Conservation (phyloP, 2,113 vertebrate genomes). For the Psilopsiagon aurifrons region DNA sequence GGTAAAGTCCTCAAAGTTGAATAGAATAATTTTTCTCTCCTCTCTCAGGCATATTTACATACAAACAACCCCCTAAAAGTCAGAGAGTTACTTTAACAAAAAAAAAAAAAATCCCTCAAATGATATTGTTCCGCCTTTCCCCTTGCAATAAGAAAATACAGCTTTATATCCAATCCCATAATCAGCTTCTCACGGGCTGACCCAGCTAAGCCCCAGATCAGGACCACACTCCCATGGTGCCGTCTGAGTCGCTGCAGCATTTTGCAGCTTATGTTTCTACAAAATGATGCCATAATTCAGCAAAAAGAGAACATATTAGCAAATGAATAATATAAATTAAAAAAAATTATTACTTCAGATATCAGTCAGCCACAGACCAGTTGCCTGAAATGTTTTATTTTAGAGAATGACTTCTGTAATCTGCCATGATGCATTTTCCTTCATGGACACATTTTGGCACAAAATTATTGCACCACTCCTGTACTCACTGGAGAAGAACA, state of each 20-base stretch:
- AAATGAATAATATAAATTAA: background rate
- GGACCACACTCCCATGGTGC: background rate
- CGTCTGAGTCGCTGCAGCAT: background rate
- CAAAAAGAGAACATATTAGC: accelerated
- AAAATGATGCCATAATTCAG: conserved; percentile 1
- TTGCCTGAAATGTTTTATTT: background rate
- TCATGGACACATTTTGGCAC: background rate
- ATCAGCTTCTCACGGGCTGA: conserved; percentile 20
- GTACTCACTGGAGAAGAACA: background rate
- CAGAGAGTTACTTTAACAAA: background rate
- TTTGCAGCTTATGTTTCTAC: background rate
- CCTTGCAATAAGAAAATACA: background rate
- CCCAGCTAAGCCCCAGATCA: background rate
- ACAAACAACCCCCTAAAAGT: background rate
- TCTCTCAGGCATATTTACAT: background rate
- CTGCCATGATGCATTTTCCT: background rate
- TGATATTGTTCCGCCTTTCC: conserved; percentile 1
- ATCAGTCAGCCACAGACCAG: background rate
- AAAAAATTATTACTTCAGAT: background rate
- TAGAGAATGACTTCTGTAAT: background rate
- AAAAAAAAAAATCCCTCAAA: background rate
- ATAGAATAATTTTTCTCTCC: background rate
- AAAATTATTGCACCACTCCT: accelerated
- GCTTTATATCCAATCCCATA: background rate
- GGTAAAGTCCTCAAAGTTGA: background rate